Percentiles rank a stretch among this genome's conserved stretches.
phyloP scores from a whole-genome alignment of 2,113 vertebrate genomes.

The Tachysurus fulvidraco region DNA sequence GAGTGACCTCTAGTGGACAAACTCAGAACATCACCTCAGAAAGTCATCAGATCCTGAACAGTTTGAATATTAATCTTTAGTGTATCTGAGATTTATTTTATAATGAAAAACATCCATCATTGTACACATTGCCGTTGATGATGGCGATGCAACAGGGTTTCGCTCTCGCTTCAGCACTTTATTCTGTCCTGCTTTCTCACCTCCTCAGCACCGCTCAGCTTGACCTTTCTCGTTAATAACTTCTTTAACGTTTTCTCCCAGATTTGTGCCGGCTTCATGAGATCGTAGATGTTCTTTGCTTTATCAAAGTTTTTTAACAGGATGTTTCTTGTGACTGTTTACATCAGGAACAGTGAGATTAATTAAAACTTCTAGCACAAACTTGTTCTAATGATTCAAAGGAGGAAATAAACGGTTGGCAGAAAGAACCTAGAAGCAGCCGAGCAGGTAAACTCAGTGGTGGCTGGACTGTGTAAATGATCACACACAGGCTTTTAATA shows the following conservation, averaged over 20 bases:
- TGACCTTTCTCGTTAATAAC: no score
- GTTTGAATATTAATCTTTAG: background rate
- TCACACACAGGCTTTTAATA: background rate
- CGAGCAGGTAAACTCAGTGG: background rate
- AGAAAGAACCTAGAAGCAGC: background rate
- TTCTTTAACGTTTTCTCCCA: background rate
- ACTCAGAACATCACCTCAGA: background rate
- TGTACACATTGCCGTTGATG: background rate
- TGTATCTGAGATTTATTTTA: background rate
- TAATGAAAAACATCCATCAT: background rate
- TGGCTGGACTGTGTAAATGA: background rate
- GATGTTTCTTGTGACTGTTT: background rate
- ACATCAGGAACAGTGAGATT: background rate
- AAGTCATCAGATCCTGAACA: background rate
- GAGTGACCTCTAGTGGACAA: constrained; percentile 70
- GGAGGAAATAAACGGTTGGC: background rate
- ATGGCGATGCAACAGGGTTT: background rate
- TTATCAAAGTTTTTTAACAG: no score
- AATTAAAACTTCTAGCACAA: background rate
- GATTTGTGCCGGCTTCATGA: no score
- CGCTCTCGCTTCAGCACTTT: background rate
- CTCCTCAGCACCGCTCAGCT: background rate
- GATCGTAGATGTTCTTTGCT: no score
- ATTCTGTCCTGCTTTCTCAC: background rate
- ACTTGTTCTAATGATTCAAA: background rate